A percentile compares a stretch with the other conserved stretches of the same genome.
These are phyloP conservation scores for Sipha flava DNA, from an alignment of 1,140 invertebrate genomes.

Conservation along the genomic window DNA sequence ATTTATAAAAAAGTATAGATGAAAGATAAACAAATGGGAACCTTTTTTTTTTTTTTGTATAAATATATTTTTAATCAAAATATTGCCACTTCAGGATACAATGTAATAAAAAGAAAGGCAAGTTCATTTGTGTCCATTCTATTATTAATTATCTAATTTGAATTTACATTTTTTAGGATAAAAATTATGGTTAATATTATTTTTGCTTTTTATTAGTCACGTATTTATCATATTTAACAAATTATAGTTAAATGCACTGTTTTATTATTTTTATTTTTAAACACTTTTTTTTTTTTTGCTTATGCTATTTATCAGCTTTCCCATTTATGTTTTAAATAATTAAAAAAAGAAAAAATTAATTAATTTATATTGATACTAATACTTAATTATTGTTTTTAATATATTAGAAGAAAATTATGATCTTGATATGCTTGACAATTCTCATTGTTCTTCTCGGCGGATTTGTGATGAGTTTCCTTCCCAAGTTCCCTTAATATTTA, in stretches of 20 bases:
- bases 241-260: not conserved
- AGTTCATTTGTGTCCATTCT: not conserved
- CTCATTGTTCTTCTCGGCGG: conserved; percentile 74
- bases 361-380: conserved; percentile 8
- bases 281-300: conserved; percentile 9
- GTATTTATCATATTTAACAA: not conserved
- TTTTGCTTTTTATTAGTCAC: not conserved
- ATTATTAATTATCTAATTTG: not conserved
- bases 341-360: not conserved
- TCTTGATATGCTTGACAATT: conserved; percentile 89
- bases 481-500: conserved; percentile 33
- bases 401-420: conserved; percentile 96
- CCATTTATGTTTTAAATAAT: not conserved
- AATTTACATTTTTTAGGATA: not conserved
- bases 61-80: not conserved
- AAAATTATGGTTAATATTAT: not conserved
- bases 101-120: not conserved
- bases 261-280: not conserved
- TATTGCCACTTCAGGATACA: not conserved
- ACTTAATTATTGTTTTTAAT: conserved; percentile 17
- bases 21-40: not conserved
- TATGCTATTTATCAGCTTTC: conserved; percentile 10
- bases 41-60: not conserved
- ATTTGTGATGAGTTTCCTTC: conserved; percentile 61
- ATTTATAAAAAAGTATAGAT: no score